Conservation (phyloP, 2,888 invertebrate genomes). For the Clanis bilineata region DNA sequence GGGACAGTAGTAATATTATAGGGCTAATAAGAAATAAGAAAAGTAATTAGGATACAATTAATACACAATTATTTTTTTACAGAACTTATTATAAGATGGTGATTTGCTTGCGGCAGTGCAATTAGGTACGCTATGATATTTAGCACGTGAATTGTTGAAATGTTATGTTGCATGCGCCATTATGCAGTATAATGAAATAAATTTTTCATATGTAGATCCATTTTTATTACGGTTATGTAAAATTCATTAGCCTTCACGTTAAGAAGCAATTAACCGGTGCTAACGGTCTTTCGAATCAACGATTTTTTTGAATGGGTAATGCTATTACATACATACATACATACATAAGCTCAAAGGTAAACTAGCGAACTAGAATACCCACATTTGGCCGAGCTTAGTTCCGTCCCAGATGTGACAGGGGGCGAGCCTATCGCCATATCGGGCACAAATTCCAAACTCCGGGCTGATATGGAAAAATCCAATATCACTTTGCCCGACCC, state of each 20-base stretch:
- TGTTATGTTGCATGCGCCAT: not conserved
- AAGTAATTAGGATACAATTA: no score
- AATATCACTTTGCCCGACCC: no score
- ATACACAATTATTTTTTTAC: not conserved
- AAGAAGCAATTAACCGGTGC: not conserved
- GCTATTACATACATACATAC: no score
- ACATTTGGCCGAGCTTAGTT: no score
- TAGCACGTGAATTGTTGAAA: not conserved
- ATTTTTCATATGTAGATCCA: not conserved
- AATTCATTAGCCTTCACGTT: not conserved
- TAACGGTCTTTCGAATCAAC: not conserved
- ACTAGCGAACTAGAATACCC: no score
- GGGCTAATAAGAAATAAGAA: no score
- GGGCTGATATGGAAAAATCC: no score
- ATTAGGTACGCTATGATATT: not conserved
- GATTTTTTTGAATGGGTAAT: not conserved
- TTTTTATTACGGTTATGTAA: not conserved
- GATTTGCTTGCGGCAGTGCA: not conserved
- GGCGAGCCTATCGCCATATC: no score
- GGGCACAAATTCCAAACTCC: no score
- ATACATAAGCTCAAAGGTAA: no score
- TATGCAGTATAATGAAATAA: conserved; percentile 9
- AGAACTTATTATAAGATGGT: not conserved
- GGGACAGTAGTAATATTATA: no score
- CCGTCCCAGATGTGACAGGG: no score